Conservation (phyloP, 2,888 invertebrate species). For the Melanotus villosus region DNA sequence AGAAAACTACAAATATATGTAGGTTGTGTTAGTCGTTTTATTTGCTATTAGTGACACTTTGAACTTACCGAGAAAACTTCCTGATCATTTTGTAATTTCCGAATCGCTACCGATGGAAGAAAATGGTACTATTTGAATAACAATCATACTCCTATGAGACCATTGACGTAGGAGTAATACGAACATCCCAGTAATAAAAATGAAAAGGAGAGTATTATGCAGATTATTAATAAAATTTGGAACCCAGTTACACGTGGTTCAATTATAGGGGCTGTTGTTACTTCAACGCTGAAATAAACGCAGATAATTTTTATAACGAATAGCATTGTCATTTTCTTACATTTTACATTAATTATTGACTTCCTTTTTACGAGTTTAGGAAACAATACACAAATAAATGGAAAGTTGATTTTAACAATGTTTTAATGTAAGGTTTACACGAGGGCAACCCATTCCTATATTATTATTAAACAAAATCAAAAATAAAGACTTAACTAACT, state of each 20-base stretch:
- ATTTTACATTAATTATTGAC: too few species aligned
- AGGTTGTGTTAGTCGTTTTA: not conserved
- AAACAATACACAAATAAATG: too few species aligned
- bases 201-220: slow-evolving; percentile 91
- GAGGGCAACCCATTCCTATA: too few species aligned
- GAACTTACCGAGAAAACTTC: slow-evolving; percentile 76
- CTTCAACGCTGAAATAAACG: not conserved
- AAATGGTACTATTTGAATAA: slow-evolving; percentile 83
- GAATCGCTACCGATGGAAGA: slow-evolving; percentile 77
- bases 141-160: slow-evolving; percentile 83
- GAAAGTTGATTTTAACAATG: too few species aligned
- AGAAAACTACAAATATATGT: too few species aligned
- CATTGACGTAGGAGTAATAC: slow-evolving; percentile 88
- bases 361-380: too few species aligned
- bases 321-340: too few species aligned
- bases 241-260: slow-evolving; percentile 87
- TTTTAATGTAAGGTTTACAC: too few species aligned
- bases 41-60: not conserved
- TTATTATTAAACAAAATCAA: too few species aligned
- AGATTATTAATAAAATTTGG: slow-evolving; percentile 91
- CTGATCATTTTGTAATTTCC: slow-evolving; percentile 84
- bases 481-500: slow-evolving; percentile 2
- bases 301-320: too few species aligned
- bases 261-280: slow-evolving; percentile 62
- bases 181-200: slow-evolving; percentile 89